Percentiles rank a stretch among this genome's conserved stretches.
Conservation (phyloP, 2,797 vertebrate genomes). For the Erethizon dorsatum region DNA sequence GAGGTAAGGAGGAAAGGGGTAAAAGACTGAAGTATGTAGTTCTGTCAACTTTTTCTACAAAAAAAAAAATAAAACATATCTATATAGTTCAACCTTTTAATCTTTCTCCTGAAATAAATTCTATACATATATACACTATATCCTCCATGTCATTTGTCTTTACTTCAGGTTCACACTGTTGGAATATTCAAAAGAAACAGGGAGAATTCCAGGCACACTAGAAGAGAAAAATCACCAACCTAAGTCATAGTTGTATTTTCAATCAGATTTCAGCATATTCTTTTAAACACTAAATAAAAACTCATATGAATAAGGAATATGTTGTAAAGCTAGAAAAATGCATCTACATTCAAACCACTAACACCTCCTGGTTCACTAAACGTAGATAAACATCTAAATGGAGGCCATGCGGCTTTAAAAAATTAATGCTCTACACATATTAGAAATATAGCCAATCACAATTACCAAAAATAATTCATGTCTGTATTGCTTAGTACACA, state of each 20-base stretch:
- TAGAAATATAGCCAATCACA: slow-evolving; percentile 16
- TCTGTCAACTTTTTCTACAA: not conserved
- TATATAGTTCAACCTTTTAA: not conserved
- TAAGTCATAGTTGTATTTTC: slow-evolving; percentile 8
- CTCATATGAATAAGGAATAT: not conserved
- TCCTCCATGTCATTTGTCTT: not conserved
- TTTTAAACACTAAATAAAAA: slow-evolving; percentile 42
- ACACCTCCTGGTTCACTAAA: not conserved
- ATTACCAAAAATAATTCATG: slow-evolving; percentile 61
- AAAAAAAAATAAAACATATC: not conserved
- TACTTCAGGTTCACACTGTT: not conserved
- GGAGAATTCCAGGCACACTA: not conserved
- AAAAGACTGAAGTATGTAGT: not conserved
- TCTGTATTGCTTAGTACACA: slow-evolving; percentile 28
- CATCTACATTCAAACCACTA: not conserved
- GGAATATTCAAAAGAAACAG: not conserved
- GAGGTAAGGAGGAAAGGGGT: not conserved
- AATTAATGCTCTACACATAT: not conserved
- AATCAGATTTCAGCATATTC: not conserved
- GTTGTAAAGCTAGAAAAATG: not conserved
- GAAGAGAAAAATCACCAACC: not conserved
- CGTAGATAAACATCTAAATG: slow-evolving; percentile 10
- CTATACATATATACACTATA: not conserved
- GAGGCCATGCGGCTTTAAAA: slow-evolving; percentile 50
- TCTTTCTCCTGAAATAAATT: not conserved